Evolutionary conservation across 2,113 vertebrate species (phyloP), one percentile per base, ranked within the genome.

Genomic region (Mesocricetus auratus): DNA sequence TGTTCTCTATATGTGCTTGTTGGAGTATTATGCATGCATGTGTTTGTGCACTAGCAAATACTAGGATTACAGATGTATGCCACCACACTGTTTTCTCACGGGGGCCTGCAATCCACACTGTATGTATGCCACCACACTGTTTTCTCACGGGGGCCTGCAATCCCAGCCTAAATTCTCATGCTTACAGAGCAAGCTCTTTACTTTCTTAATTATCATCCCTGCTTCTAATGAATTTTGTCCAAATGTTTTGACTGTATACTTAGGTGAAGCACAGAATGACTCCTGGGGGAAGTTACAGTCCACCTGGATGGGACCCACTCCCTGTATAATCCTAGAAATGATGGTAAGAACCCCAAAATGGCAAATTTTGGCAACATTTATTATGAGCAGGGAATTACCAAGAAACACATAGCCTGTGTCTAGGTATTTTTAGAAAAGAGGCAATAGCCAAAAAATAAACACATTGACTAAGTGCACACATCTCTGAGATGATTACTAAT

Each of bases 391-490:
- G 50, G 73, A 94, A 95, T 79, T 85, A 89, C 68, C 77, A 87
- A 95, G 86, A 83, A 17, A 79, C 58, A 56, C 82, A 39, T 29
- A 89, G 79, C 58, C 56, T 53, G 90, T 64, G 19, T 73, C 82
- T 73, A 81, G 86, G 78, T 87, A 53, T 95, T 96, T 97, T 89
- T 95, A 96, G 93, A 91, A 97, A 97, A 89, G 78, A 93, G 79
- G 26, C 96, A 96, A 97, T 78, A 83, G 77, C 78, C 95, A 75
- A 89, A 86, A 95, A 94, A 97, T 95, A 85, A 96, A 96, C 97
- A 79, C 82, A 88, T 91, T 98, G 97, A 96, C 97, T 91, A 96
- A 92, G 94, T 85, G 60, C 66, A 91, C 96, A 92, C 60, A 22
- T 95, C 88, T 91, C 96, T 0, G 5, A 96, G 97, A 97, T 79